phyloP scores from a whole-genome alignment of 1,140 invertebrate species.

The Callitettix versicolor region DNA sequence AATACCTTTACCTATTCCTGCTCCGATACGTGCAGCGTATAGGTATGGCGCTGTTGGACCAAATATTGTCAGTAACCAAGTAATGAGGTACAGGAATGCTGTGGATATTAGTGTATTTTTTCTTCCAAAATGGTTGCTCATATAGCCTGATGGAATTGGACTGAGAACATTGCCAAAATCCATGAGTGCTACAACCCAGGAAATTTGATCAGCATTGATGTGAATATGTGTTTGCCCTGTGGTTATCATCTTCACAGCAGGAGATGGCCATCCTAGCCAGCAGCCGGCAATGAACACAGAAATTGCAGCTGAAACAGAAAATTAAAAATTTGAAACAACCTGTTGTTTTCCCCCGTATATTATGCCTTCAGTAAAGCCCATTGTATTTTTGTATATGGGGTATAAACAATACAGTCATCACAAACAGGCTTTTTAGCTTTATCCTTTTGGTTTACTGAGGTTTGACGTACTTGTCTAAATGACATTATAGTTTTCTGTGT shows the following conservation, averaged over 20 bases:
- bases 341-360: no score
- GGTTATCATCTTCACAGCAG: constrained; percentile 11
- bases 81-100: constrained; percentile 28
- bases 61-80: not conserved
- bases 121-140: constrained; percentile 66
- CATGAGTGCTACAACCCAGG: constrained; percentile 23
- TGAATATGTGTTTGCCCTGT: constrained; percentile 12
- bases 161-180: constrained; percentile 26
- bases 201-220: constrained; percentile 6
- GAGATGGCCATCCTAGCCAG: constrained; percentile 22
- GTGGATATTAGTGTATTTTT: constrained; percentile 58
- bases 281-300: constrained; percentile 13
- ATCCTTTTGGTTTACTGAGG: no score
- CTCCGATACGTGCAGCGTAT: not conserved
- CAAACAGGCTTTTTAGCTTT: no score
- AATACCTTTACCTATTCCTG: constrained; percentile 49
- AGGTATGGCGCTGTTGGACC: not conserved
- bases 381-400: no score
- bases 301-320: constrained; percentile 9
- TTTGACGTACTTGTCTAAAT: no score
- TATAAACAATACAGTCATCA: no score
- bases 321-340: no score
- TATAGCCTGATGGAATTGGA: constrained; percentile 31
- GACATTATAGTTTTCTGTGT: no score
- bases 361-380: no score